Base-by-base conservation (phyloP, 2,113 vertebrate genomes). In the Apteryx owenii region DNA sequence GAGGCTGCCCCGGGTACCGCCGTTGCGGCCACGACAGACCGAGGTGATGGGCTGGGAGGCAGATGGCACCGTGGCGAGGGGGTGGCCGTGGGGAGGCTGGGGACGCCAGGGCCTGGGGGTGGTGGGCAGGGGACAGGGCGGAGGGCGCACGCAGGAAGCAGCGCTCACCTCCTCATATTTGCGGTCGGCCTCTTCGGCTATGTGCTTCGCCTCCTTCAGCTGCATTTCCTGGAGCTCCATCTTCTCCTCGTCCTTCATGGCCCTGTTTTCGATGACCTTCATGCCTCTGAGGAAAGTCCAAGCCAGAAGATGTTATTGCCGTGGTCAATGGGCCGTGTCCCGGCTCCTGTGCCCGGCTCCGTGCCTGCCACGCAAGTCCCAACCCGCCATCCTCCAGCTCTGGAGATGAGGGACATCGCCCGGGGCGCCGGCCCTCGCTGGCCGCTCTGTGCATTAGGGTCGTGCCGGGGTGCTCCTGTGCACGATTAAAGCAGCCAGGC, bases 141-240 rank as follows among this genome's bases (percentile, higher is more conserved):
- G 65, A 54, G 8, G 20, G 38, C 10, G 5, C 23, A 10, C 1
- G 1, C 5, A n/a, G 33, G 19, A n/a, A 28, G 10, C 33, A 72
- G 68, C 31, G 53, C 86, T 7, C 88, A 99, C 99, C 99, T 99
- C 99, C 94, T 99, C 99, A 2, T 99, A 99, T 98, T 99, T 99
- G 97, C 99, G 99, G 94, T 99, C 99, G 2, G 99, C 99, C 93
- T 99, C 99, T 93, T 99, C 99, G 7, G 99, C 99, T 29, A 99
- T 99, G 98, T 99, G 99, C 94, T 99, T 99, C 18, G 99, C 99
- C 91, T 99, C 99, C 96, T 99, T 99, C 91, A 99, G 98, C 97
- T 99, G 99, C 99, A 99, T 99, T 97, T 99, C 99, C 98, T 99
- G 99, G 85, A 99, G 99, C 92, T 99, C 99, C 99, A 99, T 99